Evolutionary conservation across 2,113 vertebrate genomes (phyloP).

Genomic region (Megaceryle maxima): DNA sequence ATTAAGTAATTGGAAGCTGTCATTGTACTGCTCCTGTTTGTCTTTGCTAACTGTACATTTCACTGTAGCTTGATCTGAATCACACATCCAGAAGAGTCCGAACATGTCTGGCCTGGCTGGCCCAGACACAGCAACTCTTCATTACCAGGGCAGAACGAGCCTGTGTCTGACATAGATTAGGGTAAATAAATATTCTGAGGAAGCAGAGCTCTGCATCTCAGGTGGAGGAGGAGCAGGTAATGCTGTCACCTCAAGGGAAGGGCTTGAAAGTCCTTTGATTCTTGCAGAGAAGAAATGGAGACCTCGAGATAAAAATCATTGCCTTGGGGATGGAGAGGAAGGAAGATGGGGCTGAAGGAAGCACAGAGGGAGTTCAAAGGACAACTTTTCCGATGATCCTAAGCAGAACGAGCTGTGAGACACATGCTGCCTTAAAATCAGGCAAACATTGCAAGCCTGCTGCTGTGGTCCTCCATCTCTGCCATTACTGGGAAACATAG

Average conservation of each 20-base stretch:
- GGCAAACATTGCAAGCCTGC: neutral
- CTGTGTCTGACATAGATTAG: neutral
- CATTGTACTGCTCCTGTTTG: neutral
- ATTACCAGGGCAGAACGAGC: neutral
- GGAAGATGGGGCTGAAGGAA: slow-evolving; percentile 3
- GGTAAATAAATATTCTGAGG: slow-evolving; percentile 16
- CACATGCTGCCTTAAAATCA: neutral
- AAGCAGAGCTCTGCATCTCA: neutral
- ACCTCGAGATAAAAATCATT: slow-evolving; percentile 48
- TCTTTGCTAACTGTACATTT: neutral
- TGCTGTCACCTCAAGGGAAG: slow-evolving; percentile 6
- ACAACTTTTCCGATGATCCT: neutral
- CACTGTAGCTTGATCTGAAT: neutral
- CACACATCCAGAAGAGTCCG: neutral
- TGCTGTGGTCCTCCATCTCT: neutral
- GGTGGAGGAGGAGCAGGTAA: slow-evolving; percentile 12
- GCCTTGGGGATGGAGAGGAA: slow-evolving; percentile 35
- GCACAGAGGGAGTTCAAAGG: slow-evolving; percentile 36
- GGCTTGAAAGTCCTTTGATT: slow-evolving; percentile 44
- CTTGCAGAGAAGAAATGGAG: slow-evolving; percentile 8
- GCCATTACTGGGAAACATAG: neutral
- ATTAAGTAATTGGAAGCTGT: neutral
- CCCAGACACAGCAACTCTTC: neutral
- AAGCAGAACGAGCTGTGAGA: neutral
- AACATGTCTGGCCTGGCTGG: neutral